Base-by-base conservation (phyloP, 2,888 invertebrate species). In the Callyntrura sp. region DNA sequence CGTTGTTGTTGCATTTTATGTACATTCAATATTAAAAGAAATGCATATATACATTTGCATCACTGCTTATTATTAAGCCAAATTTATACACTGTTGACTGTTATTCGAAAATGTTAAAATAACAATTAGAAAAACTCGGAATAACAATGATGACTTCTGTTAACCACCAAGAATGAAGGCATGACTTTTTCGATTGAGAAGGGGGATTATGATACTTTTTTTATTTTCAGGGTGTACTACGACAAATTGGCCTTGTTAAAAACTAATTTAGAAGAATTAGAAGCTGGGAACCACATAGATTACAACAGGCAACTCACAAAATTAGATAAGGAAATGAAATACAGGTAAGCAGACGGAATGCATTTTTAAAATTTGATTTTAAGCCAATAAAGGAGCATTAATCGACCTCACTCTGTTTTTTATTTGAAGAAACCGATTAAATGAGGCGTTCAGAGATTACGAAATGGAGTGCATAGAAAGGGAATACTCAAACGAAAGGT, bases 181-280 rank as follows among this genome's bases (percentile, higher is more conserved):
- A n/a, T n/a, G n/a, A n/a, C n/a, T n/a, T n/a, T n/a, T n/a, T n/a
- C n/a, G n/a, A n/a, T n/a, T n/a, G n/a, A n/a, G n/a, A n/a, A n/a
- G n/a, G n/a, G n/a, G n/a, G n/a, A n/a, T n/a, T n/a, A n/a, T n/a
- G n/a, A n/a, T n/a, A n/a, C n/a, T n/a, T n/a, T n/a, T n/a, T n/a
- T 35, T 2, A 6, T 23, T 83, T 68, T 0, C 94, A 98, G 98
- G 94, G 96, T 98, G 95, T 98, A 97, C 94, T 98, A 98, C 94
- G 98, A 98, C 94, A 98, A 99, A 95, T 94, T 99, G 93, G 97
- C 97, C 0, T 97, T 96, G 94, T 95, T 99, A 17, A 98, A 98
- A 94, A 97, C 97, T 94, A 89, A 88, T 9, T 94, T 99, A 55
- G 97, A 97, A 93, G 98, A 98, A 94, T 94, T 99, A 20, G 97